A percentile compares a stretch with the other conserved stretches of the same genome.
Conservation (phyloP, 2,797 vertebrate species). For the Lagorchestes hirsutus region DNA sequence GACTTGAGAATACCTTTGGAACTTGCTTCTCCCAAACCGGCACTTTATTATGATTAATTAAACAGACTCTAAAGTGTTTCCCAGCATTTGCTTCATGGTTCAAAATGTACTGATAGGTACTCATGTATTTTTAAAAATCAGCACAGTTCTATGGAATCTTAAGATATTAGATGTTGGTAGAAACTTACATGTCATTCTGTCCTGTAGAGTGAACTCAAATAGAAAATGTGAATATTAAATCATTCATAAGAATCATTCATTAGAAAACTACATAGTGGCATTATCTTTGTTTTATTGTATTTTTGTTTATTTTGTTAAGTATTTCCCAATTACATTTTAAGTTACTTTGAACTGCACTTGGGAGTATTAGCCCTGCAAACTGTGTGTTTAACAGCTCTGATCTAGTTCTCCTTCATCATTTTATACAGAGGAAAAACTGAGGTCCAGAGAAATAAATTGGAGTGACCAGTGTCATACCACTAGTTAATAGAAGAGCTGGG, state of each 20-base stretch:
- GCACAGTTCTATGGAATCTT: background rate
- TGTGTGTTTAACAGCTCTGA: background rate
- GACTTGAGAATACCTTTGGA: background rate
- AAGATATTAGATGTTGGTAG: background rate
- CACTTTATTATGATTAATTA: background rate
- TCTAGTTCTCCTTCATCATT: background rate
- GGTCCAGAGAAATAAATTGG: background rate
- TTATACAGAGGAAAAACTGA: background rate
- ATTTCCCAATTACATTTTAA: background rate
- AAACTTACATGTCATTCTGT: background rate
- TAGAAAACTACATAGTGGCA: background rate
- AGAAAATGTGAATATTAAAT: background rate
- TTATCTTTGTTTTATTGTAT: background rate
- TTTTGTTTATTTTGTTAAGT: background rate
- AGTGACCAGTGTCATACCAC: background rate
- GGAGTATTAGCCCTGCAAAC: background rate
- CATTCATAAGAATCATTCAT: background rate
- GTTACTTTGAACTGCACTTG: background rate
- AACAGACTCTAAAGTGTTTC: background rate
- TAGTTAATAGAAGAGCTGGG: background rate
- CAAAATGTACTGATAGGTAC: background rate
- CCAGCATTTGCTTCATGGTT: too few species aligned
- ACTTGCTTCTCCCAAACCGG: background rate
- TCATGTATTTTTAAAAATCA: background rate
- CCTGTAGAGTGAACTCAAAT: background rate